phyloP scores from a whole-genome alignment of 2,888 invertebrate species.

The Coremacera marginata region DNA sequence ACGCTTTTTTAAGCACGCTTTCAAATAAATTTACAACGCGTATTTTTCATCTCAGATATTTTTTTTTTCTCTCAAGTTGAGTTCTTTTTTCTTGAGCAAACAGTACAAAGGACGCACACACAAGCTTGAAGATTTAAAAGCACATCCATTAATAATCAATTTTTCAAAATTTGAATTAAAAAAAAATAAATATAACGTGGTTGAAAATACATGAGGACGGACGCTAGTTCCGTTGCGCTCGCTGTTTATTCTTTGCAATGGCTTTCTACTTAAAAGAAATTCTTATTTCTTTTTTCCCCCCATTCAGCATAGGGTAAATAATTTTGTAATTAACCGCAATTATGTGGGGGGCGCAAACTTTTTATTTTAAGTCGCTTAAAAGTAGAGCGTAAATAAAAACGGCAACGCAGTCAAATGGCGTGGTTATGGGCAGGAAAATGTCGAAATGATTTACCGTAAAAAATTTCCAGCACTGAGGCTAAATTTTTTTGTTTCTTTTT shows the following conservation, averaged over 20 bases:
- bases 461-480: conserved; percentile 46
- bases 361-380: not conserved
- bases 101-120: not conserved
- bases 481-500: not conserved
- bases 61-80: not conserved
- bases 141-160: conserved; percentile 49
- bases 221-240: not conserved
- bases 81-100: not conserved
- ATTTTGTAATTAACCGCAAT: conserved; percentile 62
- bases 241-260: not conserved
- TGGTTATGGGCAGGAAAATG: conserved; percentile 63
- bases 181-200: not conserved
- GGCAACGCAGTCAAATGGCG: conserved; percentile 59
- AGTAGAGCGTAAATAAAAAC: conserved; percentile 44
- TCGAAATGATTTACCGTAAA: conserved; percentile 65
- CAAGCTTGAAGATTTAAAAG: conserved; percentile 13
- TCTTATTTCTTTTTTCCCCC: not conserved
- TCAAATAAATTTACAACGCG: too few species aligned
- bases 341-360: conserved; percentile 57
- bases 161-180: conserved; percentile 37
- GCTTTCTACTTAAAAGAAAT: not conserved
- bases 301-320: conserved; percentile 23
- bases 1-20: conserved; percentile 50
- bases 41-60: conserved; percentile 52
- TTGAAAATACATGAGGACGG: not conserved